Evolutionary conservation across 2,888 invertebrate genomes (phyloP).

Genomic region (Strigamia maritima): DNA sequence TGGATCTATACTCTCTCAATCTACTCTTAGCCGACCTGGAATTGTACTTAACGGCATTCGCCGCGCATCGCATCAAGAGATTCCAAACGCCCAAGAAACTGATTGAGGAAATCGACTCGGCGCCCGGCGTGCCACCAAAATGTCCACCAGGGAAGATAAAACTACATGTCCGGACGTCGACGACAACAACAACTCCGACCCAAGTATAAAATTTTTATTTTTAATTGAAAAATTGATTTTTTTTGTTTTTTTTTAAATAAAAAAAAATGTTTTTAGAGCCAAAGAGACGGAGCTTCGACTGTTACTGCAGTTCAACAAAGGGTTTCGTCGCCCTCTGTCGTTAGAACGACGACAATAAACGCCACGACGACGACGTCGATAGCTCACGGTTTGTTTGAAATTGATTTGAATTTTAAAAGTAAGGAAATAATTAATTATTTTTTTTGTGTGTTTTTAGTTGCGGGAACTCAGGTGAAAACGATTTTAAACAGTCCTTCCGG

Average conservation of each 20-base stretch:
- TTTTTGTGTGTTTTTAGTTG: constrained; percentile 12
- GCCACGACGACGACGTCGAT: background rate
- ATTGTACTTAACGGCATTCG: constrained; percentile 71
- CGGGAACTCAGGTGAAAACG: constrained; percentile 38
- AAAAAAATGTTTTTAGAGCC: too few relatives aligned
- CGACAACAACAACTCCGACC: background rate
- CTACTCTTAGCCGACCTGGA: constrained; percentile 66
- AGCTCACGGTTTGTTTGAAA: background rate
- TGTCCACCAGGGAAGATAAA: constrained; percentile 66
- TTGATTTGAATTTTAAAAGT: too few relatives aligned
- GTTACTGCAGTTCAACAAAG: background rate
- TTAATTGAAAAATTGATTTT: background rate
- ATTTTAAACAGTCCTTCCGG: constrained; percentile 34
- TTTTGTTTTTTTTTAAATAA: background rate
- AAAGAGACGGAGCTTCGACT: background rate
- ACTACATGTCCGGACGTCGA: constrained; percentile 57
- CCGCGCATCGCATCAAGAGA: constrained; percentile 73
- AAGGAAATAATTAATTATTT: too few relatives aligned
- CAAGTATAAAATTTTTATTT: background rate
- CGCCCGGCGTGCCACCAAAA: constrained; percentile 61
- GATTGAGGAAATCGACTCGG: constrained; percentile 66
- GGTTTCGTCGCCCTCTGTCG: background rate
- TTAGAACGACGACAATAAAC: background rate
- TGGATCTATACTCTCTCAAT: constrained; percentile 65
- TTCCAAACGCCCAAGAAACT: constrained; percentile 68